These are phyloP conservation scores for Phymanthus crucifer DNA, from an alignment of 92 coral and sea anemone genomes.

Conservation along the genomic window DNA sequence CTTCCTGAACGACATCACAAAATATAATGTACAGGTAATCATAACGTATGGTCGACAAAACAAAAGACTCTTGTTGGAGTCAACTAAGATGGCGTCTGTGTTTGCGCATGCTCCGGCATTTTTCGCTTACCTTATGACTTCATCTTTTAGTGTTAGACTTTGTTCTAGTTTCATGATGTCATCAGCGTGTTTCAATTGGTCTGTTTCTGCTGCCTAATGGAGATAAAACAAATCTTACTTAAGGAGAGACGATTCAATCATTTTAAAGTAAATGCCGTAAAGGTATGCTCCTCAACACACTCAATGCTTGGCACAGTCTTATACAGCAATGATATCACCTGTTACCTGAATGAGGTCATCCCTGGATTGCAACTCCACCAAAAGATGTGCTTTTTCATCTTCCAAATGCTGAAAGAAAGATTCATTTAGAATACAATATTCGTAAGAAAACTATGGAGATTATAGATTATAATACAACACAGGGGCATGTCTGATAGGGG, in stretches of 20 bases:
- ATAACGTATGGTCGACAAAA: too few relatives aligned
- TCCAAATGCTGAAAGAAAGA: constrained; percentile 64
- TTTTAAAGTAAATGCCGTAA: too few relatives aligned
- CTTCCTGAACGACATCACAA: constrained; percentile 35
- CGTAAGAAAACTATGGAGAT: too few relatives aligned
- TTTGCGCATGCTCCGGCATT: too few relatives aligned
- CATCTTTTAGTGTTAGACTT: constrained; percentile 78
- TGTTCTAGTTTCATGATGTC: constrained; percentile 83
- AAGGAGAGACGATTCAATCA: too few relatives aligned
- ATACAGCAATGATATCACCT: not conserved
- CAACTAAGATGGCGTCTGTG: too few relatives aligned
- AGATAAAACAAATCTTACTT: not conserved
- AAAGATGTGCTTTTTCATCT: constrained; percentile 71
- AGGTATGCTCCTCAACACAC: too few relatives aligned
- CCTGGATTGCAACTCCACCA: constrained; percentile 76
- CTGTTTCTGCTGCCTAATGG: constrained; percentile 80
- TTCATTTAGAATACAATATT: not conserved
- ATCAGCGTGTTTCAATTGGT: constrained; percentile 81
- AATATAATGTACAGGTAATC: not conserved
- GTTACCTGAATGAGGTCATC: constrained; percentile 84
- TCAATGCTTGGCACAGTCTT: not conserved
- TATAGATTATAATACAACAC: too few relatives aligned
- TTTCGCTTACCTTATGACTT: constrained; percentile 64
- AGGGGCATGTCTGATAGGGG: too few relatives aligned
- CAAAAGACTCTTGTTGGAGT: not conserved